Conservation (phyloP, 2,888 invertebrate species). For the Carpatolechia fugitivella region DNA sequence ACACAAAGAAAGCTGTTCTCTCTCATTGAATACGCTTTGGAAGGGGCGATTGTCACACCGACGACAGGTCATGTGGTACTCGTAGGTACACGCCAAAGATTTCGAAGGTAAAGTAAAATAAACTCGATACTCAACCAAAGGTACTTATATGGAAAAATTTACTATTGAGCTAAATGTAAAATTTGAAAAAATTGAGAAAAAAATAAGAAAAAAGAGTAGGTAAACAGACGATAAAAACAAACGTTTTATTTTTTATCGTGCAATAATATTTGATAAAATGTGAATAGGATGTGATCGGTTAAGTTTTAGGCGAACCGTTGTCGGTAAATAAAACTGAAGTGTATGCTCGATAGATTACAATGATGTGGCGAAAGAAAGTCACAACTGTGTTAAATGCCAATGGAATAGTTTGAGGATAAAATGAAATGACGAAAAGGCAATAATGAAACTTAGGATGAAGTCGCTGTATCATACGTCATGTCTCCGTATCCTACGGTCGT, state of each 20-base stretch:
- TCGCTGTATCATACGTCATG: slow-evolving; percentile 93
- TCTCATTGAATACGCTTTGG: slow-evolving; percentile 61
- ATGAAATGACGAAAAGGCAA: slow-evolving; percentile 69
- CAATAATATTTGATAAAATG: slow-evolving; percentile 48
- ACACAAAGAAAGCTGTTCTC: slow-evolving; percentile 50
- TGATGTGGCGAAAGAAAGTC: slow-evolving; percentile 61
- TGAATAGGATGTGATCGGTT: slow-evolving; percentile 54
- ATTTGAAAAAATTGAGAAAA: slow-evolving; percentile 56
- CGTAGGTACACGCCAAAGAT: slow-evolving; percentile 4
- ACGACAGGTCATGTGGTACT: slow-evolving; percentile 45
- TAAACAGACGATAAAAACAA: slow-evolving; percentile 43
- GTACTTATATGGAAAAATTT: slow-evolving; percentile 41
- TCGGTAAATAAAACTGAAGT: slow-evolving; percentile 63
- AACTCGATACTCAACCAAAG: not conserved
- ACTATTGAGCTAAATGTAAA: slow-evolving; percentile 68
- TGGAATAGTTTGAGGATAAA: slow-evolving; percentile 56
- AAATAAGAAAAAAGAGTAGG: slow-evolving; percentile 40
- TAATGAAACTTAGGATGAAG: slow-evolving; percentile 67
- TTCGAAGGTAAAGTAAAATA: not conserved
- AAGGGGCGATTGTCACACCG: slow-evolving; percentile 71
- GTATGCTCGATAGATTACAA: slow-evolving; percentile 47
- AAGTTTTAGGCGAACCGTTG: slow-evolving; percentile 64
- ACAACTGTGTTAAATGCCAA: slow-evolving; percentile 63
- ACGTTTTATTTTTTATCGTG: slow-evolving; percentile 58
- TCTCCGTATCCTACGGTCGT: slow-evolving; percentile 99